phyloP scores from a whole-genome alignment of 2,113 vertebrate species.

The Sinocyclocheilus rhinocerous region DNA sequence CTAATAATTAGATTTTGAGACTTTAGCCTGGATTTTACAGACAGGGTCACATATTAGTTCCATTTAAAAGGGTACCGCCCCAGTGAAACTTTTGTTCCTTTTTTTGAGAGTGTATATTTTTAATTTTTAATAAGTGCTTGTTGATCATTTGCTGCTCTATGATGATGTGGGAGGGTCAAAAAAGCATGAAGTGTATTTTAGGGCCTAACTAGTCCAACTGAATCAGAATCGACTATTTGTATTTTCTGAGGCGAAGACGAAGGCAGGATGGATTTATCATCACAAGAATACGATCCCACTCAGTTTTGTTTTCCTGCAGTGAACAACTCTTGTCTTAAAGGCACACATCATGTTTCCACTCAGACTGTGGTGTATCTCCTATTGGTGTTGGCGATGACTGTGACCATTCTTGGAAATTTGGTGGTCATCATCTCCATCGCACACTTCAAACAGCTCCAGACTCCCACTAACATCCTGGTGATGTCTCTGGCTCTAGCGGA shows the following conservation, averaged over 20 bases:
- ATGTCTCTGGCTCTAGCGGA: slow-evolving; percentile 65
- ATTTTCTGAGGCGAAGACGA: not conserved
- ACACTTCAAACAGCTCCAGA: slow-evolving; percentile 64
- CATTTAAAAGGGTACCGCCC: no score
- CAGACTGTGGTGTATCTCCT: slow-evolving; percentile 59
- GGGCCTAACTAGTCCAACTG: not conserved
- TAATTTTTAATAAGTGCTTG: no score
- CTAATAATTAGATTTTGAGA: no score
- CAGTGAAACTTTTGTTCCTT: no score
- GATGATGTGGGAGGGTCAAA: not conserved
- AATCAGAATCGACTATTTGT: not conserved
- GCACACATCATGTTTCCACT: slow-evolving; percentile 48
- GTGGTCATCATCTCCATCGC: slow-evolving; percentile 63
- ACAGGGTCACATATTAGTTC: no score
- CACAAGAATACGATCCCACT: slow-evolving; percentile 3
- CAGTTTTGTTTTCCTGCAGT: slow-evolving; percentile 62
- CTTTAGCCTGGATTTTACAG: no score
- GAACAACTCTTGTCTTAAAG: slow-evolving; percentile 70
- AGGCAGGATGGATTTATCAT: slow-evolving; percentile 33
- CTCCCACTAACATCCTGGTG: slow-evolving; percentile 62
- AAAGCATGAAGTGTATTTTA: slow-evolving; percentile 7
- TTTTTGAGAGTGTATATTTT: no score
- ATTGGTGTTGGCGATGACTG: slow-evolving; percentile 47
- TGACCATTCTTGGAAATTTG: slow-evolving; percentile 61
- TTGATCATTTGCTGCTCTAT: no score